phyloP scores from a whole-genome alignment of 1,140 invertebrate genomes.

The Procambarus virginalis region DNA sequence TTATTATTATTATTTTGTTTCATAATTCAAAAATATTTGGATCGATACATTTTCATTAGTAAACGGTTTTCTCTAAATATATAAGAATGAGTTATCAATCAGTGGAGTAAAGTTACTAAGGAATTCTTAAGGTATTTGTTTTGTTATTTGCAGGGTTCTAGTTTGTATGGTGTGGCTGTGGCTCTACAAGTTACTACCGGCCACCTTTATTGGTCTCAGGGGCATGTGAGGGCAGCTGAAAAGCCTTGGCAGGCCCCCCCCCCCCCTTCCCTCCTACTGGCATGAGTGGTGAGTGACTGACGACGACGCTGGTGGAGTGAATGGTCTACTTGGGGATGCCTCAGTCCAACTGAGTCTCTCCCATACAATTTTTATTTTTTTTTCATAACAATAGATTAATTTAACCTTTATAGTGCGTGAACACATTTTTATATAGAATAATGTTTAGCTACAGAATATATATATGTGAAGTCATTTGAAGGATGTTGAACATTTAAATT shows the following conservation, averaged over 20 bases:
- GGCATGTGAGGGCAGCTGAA: slow-evolving; percentile 1
- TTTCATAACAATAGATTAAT: slow-evolving; percentile 5
- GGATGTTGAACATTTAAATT: neutral
- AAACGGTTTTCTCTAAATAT: too few relatives aligned
- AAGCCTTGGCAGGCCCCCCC: slow-evolving; percentile 10
- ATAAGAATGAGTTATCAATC: too few relatives aligned
- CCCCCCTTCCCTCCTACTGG: slow-evolving; percentile 17
- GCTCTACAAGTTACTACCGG: slow-evolving; percentile 38
- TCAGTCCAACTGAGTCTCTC: neutral
- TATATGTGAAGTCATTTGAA: slow-evolving; percentile 21
- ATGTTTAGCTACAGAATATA: slow-evolving; percentile 35
- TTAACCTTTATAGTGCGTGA: slow-evolving; percentile 38
- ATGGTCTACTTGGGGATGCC: neutral
- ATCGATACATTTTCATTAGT: too few relatives aligned
- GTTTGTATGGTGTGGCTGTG: slow-evolving; percentile 47
- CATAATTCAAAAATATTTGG: too few relatives aligned
- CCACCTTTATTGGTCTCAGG: slow-evolving; percentile 48
- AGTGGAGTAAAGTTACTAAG: too few relatives aligned
- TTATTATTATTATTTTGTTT: too few relatives aligned
- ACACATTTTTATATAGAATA: slow-evolving; percentile 36
- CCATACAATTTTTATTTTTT: neutral
- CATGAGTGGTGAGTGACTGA: slow-evolving; percentile 16
- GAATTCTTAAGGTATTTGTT: too few relatives aligned
- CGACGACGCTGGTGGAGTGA: slow-evolving; percentile 1
- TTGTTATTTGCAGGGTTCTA: slow-evolving; percentile 24